These are phyloP conservation scores for Perizoma flavofasciatum DNA, from an alignment of 2,888 invertebrate genomes.

Conservation along the genomic window DNA sequence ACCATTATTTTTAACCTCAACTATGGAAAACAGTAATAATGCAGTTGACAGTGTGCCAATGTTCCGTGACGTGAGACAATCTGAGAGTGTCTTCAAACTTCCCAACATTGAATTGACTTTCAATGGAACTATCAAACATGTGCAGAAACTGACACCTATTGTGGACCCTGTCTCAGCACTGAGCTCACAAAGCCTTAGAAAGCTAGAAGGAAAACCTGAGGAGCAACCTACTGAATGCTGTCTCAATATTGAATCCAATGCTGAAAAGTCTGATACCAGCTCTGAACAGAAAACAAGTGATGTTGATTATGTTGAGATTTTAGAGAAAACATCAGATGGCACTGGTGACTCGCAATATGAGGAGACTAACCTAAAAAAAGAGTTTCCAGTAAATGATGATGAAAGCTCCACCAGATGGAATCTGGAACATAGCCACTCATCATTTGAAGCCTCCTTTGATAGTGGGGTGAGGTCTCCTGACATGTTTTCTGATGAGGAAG, in stretches of 20 bases:
- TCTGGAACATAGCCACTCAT: constrained; percentile 71
- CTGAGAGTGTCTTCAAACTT: constrained; percentile 72
- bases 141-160: constrained; percentile 75
- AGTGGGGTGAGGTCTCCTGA: constrained; percentile 85
- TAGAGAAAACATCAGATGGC: constrained; percentile 60
- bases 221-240: constrained; percentile 41
- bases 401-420: constrained; percentile 65
- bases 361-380: constrained; percentile 54
- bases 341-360: constrained; percentile 68
- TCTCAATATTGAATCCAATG: constrained; percentile 32
- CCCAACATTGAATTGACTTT: constrained; percentile 76
- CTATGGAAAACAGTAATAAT: constrained; percentile 82
- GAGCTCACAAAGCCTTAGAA: constrained; percentile 53
- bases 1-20: constrained; percentile 74
- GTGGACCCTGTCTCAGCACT: constrained; percentile 73
- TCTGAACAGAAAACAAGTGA: constrained; percentile 48
- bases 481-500: constrained; percentile 85
- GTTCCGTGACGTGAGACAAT: constrained; percentile 64
- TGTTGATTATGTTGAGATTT: constrained; percentile 44
- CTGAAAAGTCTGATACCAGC: constrained; percentile 39
- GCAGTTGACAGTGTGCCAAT: constrained; percentile 76
- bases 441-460: constrained; percentile 75
- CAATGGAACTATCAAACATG: constrained; percentile 78
- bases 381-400: constrained; percentile 48
- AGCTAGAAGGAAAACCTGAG: constrained; percentile 50